Evolutionary conservation across 2,888 invertebrate species (phyloP).

Genomic region (Drosophila melanocephala): DNA sequence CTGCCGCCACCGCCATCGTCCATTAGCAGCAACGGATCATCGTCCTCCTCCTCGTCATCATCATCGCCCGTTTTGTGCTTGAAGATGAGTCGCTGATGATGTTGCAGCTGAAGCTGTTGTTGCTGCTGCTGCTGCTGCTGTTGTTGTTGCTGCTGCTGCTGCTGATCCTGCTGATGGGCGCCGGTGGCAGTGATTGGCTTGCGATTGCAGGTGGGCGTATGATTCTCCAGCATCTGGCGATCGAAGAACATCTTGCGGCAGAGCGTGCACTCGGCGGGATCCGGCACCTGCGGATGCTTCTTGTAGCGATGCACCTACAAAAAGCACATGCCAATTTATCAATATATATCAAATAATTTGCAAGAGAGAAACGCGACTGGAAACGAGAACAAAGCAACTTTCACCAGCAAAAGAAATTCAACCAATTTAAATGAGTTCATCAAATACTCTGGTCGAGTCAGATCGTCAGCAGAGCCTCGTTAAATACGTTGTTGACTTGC

Average conservation of each 20-base stretch:
- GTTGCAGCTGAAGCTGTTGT: slow-evolving; percentile 19
- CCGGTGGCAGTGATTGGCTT: slow-evolving; percentile 78
- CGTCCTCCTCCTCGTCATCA: slow-evolving; percentile 67
- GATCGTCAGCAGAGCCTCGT: not conserved
- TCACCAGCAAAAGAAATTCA: not conserved
- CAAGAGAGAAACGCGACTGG: no score
- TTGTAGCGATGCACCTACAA: slow-evolving; percentile 85
- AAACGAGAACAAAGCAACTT: not conserved
- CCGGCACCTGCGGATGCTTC: slow-evolving; percentile 85
- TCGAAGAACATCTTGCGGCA: slow-evolving; percentile 85
- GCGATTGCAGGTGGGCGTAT: slow-evolving; percentile 83
- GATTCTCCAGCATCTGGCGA: slow-evolving; percentile 84
- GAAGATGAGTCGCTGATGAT: slow-evolving; percentile 34
- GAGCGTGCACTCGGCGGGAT: slow-evolving; percentile 84
- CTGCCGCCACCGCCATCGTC: slow-evolving; percentile 45
- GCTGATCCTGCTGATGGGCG: slow-evolving; percentile 67
- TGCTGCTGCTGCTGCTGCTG: slow-evolving; percentile 16
- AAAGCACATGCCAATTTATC: not conserved
- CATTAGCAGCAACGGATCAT: slow-evolving; percentile 42
- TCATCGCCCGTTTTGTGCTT: slow-evolving; percentile 82
- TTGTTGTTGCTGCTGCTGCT: slow-evolving; percentile 28
- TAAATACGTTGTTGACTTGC: not conserved
- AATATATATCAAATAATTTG: not conserved
- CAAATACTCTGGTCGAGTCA: not conserved
- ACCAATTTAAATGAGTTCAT: not conserved